Conservation (phyloP, 64 coral and sea anemone genomes). For the Astreopora myriophthalma region DNA sequence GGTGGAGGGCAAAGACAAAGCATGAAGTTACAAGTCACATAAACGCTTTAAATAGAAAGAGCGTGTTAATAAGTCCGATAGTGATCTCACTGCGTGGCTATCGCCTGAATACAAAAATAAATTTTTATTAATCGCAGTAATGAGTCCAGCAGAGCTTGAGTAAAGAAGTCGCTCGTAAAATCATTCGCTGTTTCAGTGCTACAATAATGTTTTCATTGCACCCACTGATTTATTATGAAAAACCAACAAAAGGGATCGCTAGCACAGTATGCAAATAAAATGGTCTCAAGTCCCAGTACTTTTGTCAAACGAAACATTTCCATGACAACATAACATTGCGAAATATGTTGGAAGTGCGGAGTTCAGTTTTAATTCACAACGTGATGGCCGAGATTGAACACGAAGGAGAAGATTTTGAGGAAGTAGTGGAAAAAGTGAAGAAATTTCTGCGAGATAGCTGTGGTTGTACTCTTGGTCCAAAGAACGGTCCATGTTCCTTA, state of each 20-base stretch:
- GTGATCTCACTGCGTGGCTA: neutral
- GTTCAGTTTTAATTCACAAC: neutral
- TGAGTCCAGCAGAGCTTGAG: neutral
- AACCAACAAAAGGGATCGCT: neutral
- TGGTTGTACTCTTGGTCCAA: slow-evolving; percentile 25
- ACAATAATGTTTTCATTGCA: neutral
- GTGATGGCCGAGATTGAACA: neutral
- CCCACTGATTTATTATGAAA: neutral
- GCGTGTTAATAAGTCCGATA: neutral
- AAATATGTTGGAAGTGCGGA: no score
- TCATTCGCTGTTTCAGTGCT: neutral
- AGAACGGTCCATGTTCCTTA: slow-evolving; percentile 15
- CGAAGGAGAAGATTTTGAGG: neutral
- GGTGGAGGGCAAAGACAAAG: neutral
- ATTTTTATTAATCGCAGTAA: neutral
- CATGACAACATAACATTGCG: neutral
- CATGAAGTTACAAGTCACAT: neutral
- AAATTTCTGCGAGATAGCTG: slow-evolving; percentile 25
- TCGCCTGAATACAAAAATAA: neutral
- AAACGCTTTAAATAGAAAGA: neutral
- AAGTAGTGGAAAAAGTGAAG: neutral
- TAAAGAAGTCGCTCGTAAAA: neutral
- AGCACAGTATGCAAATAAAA: neutral
- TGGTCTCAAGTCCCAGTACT: neutral
- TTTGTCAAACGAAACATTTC: neutral